phyloP scores from a whole-genome alignment of 2,888 invertebrate genomes.

The Thyatira batis region DNA sequence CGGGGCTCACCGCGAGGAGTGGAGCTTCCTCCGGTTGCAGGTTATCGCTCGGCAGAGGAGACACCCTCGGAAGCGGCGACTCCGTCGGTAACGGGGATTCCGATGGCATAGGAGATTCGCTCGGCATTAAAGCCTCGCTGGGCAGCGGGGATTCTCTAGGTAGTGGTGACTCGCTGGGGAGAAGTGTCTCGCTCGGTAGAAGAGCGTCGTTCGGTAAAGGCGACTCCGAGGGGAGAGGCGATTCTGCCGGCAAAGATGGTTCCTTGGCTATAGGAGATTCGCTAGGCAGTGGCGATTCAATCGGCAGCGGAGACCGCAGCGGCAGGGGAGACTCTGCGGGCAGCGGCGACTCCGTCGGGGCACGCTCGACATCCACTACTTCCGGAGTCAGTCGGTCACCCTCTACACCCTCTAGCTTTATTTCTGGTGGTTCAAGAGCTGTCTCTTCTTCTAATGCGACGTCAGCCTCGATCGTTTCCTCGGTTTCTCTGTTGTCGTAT shows the following conservation, averaged over 20 bases:
- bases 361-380: slow-evolving; percentile 14
- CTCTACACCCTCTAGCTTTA: slow-evolving; percentile 29
- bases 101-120: slow-evolving; percentile 13
- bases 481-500: background rate
- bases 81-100: slow-evolving; percentile 31
- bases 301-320: slow-evolving; percentile 22
- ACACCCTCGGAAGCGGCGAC: slow-evolving; percentile 28
- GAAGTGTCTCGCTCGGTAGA: slow-evolving; percentile 24
- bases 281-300: slow-evolving; percentile 20
- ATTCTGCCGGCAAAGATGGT: slow-evolving; percentile 15
- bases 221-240: slow-evolving; percentile 15
- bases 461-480: background rate
- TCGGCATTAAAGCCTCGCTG: slow-evolving; percentile 25
- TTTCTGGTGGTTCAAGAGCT: slow-evolving; percentile 15
- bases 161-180: slow-evolving; percentile 26
- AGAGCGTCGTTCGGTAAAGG: slow-evolving; percentile 33
- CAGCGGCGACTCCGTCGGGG: slow-evolving; percentile 23
- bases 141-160: slow-evolving; percentile 30
- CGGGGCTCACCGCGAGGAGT: background rate
- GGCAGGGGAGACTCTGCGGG: slow-evolving; percentile 26
- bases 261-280: slow-evolving; percentile 20
- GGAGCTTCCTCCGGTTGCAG: slow-evolving; percentile 16
- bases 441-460: slow-evolving; percentile 9
- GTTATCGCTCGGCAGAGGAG: slow-evolving; percentile 17
- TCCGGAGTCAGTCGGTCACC: slow-evolving; percentile 13